Evolutionary conservation across 2,797 vertebrate species (phyloP).

Genomic region (Gallinago nigripennis): DNA sequence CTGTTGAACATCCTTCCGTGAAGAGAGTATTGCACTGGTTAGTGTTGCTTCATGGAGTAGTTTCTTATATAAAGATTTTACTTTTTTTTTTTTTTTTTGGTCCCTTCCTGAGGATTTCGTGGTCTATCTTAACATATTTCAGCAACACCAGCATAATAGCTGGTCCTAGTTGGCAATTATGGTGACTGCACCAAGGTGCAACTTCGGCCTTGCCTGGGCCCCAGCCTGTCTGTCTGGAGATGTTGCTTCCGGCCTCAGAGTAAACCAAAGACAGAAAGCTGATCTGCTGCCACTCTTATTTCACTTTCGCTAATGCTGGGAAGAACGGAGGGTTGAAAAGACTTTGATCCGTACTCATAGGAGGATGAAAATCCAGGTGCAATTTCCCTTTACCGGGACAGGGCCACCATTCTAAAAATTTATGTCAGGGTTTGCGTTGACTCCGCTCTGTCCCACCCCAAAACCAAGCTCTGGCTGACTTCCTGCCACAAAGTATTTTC

Average conservation of each 20-base stretch:
- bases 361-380: neutral
- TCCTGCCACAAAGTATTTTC: constrained; percentile 7
- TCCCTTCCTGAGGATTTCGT: neutral
- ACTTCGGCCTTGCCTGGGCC: neutral
- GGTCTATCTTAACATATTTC: neutral
- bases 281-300: neutral
- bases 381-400: neutral
- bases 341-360: neutral
- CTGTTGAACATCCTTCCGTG: neutral
- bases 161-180: neutral
- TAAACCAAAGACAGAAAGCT: neutral
- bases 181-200: neutral
- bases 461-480: constrained; percentile 44
- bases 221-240: neutral
- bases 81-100: neutral
- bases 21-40: neutral
- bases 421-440: neutral
- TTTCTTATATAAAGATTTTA: neutral
- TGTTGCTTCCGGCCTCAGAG: neutral
- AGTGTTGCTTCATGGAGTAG: neutral
- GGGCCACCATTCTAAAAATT: neutral
- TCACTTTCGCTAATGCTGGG: neutral
- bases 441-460: constrained; percentile 38
- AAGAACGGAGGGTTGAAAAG: neutral
- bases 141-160: neutral